Percentiles rank a stretch among this genome's conserved stretches.
Conservation (phyloP, 2,888 invertebrate species). For the Caenorhabditis sp. region DNA sequence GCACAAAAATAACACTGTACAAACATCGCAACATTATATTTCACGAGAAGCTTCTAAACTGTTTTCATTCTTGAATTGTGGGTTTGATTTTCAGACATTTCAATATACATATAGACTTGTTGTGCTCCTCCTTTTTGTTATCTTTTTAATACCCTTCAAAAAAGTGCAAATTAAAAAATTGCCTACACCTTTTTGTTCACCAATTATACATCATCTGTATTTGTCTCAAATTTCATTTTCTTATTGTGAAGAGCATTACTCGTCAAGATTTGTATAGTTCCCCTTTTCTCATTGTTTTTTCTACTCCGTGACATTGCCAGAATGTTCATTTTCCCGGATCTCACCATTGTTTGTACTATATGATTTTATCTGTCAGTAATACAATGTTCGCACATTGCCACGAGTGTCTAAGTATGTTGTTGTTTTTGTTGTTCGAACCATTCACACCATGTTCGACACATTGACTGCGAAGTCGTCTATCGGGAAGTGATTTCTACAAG, state of each 20-base stretch:
- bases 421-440: background rate
- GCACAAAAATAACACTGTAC: background rate
- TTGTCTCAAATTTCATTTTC: background rate
- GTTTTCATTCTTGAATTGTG: background rate
- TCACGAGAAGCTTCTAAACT: background rate
- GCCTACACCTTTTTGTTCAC: background rate
- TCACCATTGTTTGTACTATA: background rate
- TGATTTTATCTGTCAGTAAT: constrained; percentile 1
- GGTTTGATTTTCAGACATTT: background rate
- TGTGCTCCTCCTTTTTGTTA: background rate
- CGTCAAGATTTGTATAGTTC: background rate
- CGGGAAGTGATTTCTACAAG: background rate
- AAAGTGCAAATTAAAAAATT: background rate
- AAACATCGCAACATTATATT: background rate
- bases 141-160: background rate
- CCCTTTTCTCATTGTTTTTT: background rate
- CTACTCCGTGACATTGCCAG: background rate
- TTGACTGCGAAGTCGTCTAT: too few species aligned
- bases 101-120: too few species aligned
- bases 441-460: too few species aligned
- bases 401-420: background rate
- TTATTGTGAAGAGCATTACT: background rate
- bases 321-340: background rate
- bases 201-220: background rate
- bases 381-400: background rate